Evolutionary conservation across 2,888 invertebrate species (phyloP), one percentile per base, ranked within the genome.

Genomic region (Eilema depressum): DNA sequence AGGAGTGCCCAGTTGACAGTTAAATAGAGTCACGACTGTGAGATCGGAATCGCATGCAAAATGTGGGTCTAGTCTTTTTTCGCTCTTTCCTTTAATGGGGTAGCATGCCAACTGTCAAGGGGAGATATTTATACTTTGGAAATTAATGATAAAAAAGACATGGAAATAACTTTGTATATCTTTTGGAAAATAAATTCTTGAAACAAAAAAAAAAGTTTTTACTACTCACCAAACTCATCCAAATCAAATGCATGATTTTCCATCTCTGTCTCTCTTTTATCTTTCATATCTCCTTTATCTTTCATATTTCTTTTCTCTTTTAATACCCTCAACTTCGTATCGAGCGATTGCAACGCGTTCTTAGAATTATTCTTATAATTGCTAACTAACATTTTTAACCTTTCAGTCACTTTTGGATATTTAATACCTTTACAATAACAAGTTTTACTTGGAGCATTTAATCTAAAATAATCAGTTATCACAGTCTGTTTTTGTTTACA

Each of bases 391-490:
- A 93, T 73, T 70, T 75, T 90, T 41, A 95, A 81, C 57, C 88
- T 91, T 70, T 91, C 93, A 0, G 92, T 85, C 23, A 93, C 80
- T 59, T 70, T 90, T 0, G 91, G 91, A 74, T 86, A 84, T 23
- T 78, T 86, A 17, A 85, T 82, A 30, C 80, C 75, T 28, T 75
- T 89, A 76, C 95, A 95, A 23, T 85, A 85, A 76, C 94, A 94
- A 0, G 59, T 28, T 28, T 57, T 76, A 2, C 68, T 75, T 10
- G 70, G 71, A 3, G 71, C 76, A n/a, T 28, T 78, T 2, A 74
- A 82, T 23, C 79, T 86, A 67, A 94, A 93, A 77, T 85, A 95
- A 57, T 95, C 94, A 0, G 88, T 91, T 25, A 95, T 93, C 0
- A 74, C 47, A 0, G 86, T 86, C 57, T 93, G 94, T 71, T 81